Conservation (phyloP, 1,140 invertebrate species). For the Nomia melanderi region DNA sequence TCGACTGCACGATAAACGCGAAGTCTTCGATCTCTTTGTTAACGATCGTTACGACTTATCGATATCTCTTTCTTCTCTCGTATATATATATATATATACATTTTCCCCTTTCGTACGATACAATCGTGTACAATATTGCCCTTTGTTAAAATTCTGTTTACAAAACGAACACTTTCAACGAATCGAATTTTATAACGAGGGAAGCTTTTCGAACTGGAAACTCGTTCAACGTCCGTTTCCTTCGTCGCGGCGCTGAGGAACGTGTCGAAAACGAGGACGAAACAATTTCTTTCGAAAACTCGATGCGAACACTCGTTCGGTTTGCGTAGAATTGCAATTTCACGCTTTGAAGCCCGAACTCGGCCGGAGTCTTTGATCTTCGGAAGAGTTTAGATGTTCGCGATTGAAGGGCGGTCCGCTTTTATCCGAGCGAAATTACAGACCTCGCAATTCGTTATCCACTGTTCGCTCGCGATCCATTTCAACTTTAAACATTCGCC, state of each 20-base stretch:
- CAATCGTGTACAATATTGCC: too few relatives aligned
- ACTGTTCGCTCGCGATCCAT: background rate
- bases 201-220: background rate
- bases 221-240: background rate
- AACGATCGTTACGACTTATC: too few relatives aligned
- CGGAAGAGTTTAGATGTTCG: background rate
- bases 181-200: conserved; percentile 19
- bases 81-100: too few relatives aligned
- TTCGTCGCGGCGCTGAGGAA: background rate
- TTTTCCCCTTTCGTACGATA: too few relatives aligned
- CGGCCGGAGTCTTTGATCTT: conserved; percentile 1
- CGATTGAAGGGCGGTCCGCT: background rate
- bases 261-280: background rate
- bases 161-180: background rate
- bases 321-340: background rate
- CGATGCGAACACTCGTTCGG: background rate
- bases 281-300: conserved; percentile 10
- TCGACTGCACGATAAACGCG: conserved; percentile 19
- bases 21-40: conserved; percentile 1
- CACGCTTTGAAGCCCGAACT: background rate
- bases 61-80: too few relatives aligned
- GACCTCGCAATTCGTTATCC: background rate
- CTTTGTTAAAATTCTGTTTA: too few relatives aligned
- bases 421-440: background rate
- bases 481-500: background rate